These are phyloP conservation scores for Leptobrachium leishanense DNA, from an alignment of 2,113 vertebrate genomes.

Conservation along the genomic window DNA sequence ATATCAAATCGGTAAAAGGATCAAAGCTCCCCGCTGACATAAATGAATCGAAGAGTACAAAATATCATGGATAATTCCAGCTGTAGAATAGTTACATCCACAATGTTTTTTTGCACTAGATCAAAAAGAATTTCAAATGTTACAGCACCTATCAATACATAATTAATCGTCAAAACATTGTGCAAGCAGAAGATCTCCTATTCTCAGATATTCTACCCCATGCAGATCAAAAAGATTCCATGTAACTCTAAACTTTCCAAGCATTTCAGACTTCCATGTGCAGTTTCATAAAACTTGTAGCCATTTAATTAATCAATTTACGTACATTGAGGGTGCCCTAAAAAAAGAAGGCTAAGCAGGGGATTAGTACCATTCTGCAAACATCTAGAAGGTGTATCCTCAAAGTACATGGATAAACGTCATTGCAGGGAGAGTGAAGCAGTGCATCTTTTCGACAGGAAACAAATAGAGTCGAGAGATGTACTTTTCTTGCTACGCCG, in stretches of 20 bases:
- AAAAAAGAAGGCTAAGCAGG: too few relatives aligned
- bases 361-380: too few relatives aligned
- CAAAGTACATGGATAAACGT: too few relatives aligned
- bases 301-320: slow-evolving; percentile 1
- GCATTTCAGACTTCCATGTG: slow-evolving; percentile 3
- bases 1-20: background rate
- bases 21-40: slow-evolving; percentile 12
- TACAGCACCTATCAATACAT: slow-evolving; percentile 8
- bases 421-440: too few relatives aligned
- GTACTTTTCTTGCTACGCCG: too few relatives aligned
- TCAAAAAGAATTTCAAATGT: slow-evolving; percentile 31
- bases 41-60: slow-evolving; percentile 12
- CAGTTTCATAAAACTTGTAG: slow-evolving; percentile 7
- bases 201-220: slow-evolving; percentile 6
- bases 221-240: slow-evolving; percentile 18
- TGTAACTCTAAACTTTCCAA: background rate
- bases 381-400: too few relatives aligned
- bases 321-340: background rate
- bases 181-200: background rate
- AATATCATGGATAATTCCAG: background rate
- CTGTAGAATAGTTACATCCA: slow-evolving; percentile 14
- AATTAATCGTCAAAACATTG: slow-evolving; percentile 35
- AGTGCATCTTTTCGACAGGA: too few relatives aligned
- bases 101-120: slow-evolving; percentile 3
- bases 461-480: too few relatives aligned